phyloP scores from a whole-genome alignment of 2,113 vertebrate genomes.

The Caloenas nicobarica region DNA sequence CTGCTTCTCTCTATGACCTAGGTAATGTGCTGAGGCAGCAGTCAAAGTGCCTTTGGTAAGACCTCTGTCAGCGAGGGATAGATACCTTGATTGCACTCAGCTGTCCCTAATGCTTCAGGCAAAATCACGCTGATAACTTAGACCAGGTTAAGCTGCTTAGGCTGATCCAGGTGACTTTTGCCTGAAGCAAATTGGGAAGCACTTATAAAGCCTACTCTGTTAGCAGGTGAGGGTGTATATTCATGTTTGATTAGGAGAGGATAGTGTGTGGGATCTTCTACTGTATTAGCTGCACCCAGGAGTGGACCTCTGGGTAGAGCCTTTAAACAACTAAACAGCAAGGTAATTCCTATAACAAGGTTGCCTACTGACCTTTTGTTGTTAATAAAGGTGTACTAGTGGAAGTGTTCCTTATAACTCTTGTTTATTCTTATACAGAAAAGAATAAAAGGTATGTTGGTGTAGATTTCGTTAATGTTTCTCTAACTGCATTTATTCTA shows the following conservation, averaged over 20 bases:
- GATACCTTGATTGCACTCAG: neutral
- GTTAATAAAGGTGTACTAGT: neutral
- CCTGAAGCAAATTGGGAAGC: neutral
- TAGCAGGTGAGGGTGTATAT: rapidly evolving
- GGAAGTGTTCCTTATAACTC: neutral
- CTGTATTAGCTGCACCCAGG: rapidly evolving
- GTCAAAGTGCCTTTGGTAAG: rapidly evolving
- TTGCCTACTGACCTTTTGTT: neutral
- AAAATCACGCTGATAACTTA: neutral
- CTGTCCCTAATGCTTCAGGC: neutral
- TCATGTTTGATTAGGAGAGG: rapidly evolving
- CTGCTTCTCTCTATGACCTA: neutral
- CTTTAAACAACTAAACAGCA: neutral
- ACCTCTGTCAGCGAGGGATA: neutral
- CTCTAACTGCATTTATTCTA: neutral
- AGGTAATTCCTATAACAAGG: neutral
- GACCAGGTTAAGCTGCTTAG: neutral
- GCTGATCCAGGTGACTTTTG: neutral
- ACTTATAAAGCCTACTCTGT: neutral
- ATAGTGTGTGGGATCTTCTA: rapidly evolving
- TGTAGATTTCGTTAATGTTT: neutral
- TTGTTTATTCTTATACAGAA: neutral
- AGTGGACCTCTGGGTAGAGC: neutral
- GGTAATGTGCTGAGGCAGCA: neutral
- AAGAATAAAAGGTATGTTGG: neutral